These are phyloP conservation scores for Papilio aristodemus DNA, from an alignment of 1,140 invertebrate genomes.

Conservation along the genomic window DNA sequence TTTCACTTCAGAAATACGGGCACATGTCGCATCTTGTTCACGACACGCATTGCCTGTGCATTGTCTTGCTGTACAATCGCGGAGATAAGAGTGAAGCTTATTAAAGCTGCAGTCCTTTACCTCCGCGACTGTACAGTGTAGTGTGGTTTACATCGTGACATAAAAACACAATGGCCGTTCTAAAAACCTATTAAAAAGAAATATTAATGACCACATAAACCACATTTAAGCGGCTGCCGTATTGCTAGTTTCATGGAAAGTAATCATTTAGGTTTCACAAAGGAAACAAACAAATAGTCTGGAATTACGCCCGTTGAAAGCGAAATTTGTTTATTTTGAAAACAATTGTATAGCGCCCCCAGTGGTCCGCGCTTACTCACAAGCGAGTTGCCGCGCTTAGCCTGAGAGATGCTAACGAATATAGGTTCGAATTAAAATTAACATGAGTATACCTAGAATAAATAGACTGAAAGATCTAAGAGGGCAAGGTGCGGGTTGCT, in stretches of 20 bases:
- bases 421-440: conserved; percentile 1
- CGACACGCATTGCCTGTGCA: no score
- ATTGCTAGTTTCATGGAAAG: conserved; percentile 36
- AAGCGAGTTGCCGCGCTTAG: background rate
- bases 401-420: background rate
- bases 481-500: no score
- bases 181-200: conserved; percentile 1
- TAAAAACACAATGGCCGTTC: background rate
- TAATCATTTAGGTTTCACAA: conserved; percentile 35
- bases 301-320: conserved; percentile 54
- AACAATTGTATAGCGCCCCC: conserved; percentile 45
- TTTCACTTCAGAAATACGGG: no score
- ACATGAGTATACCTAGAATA: no score
- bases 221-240: conserved; percentile 21
- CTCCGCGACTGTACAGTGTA: background rate
- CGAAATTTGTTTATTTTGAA: conserved; percentile 60
- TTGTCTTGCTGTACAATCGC: no score
- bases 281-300: conserved; percentile 52
- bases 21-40: no score
- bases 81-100: no score
- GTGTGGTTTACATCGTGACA: background rate
- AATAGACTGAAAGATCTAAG: no score
- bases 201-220: conserved; percentile 13
- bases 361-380: conserved; percentile 16
- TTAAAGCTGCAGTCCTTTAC: no score